Evolutionary conservation across 2,797 vertebrate genomes (phyloP), one percentile per base, ranked within the genome.

Genomic region (Micromesistius poutassou): DNA sequence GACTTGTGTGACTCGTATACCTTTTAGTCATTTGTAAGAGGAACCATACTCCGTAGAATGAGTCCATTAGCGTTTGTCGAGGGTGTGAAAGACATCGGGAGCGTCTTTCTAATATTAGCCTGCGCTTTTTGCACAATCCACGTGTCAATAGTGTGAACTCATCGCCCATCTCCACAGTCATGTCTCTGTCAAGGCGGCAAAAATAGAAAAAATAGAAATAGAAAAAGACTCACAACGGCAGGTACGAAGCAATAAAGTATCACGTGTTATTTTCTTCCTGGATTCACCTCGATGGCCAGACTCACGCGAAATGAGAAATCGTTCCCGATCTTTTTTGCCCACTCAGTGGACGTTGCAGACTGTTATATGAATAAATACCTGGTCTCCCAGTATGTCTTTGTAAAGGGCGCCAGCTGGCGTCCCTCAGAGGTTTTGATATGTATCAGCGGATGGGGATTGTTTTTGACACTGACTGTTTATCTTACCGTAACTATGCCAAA

Each of bases 401-500:
- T 76, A 81, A 81, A 84, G 30, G 70, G 82, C 76, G 80, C 81
- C 82, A 74, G 86, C 73, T 30, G 76, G 76, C 85, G 77, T 82
- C 30, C n/a, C 80, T 73, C 73, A 80, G 78, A 87, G 82, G 76
- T 84, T 84, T 81, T 46, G 75, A 77, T 79, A 84, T 83, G 78
- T 87, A 88, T 91, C 76, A 79, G 77, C 77, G 80, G 79, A 89
- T 86, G 89, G 90, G 89, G 89, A 90, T 90, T 87, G 85, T 91
- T 83, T 84, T 88, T 87, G 62, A 84, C 85, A 90, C 76, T 82
- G 77, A 85, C 89, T 90, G 91, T 94, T 86, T 78, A 92, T 89
- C 91, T 86, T 86, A 68, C n/a, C 62, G 62, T 87, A 92, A 91
- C 91, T 93, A 95, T 94, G 93, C 94, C 94, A 95, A 95, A 95